A percentile compares a stretch with the other conserved stretches of the same genome.
phyloP scores from a whole-genome alignment of 2,797 vertebrate genomes.

The Ambastaia sidthimunki region DNA sequence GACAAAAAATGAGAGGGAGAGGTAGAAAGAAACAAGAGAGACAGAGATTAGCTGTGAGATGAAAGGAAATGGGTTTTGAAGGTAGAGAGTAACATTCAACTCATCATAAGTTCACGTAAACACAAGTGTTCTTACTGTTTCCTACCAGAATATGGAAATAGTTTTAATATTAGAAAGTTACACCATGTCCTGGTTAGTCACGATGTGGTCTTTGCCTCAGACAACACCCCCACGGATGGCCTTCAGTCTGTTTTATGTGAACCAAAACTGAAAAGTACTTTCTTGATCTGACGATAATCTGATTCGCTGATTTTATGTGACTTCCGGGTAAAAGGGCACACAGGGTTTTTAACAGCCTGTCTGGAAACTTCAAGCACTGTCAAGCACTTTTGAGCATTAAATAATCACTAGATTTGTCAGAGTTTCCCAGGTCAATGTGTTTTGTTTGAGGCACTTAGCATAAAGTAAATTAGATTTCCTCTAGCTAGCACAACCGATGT shows the following conservation, averaged over 20 bases:
- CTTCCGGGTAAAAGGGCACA: not conserved
- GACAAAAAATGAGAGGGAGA: not conserved
- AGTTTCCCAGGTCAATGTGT: not conserved
- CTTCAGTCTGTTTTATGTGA: too few relatives aligned
- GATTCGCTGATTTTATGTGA: not conserved
- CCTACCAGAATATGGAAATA: not conserved
- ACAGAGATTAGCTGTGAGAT: not conserved
- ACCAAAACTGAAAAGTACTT: too few relatives aligned
- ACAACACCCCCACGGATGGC: too few relatives aligned
- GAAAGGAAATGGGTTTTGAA: slow-evolving; percentile 30
- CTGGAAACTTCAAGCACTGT: too few relatives aligned
- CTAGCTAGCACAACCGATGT: not conserved
- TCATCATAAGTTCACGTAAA: slow-evolving; percentile 27
- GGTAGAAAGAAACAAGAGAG: not conserved
- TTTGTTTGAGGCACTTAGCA: not conserved
- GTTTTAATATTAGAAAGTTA: not conserved
- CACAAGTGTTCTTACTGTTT: not conserved
- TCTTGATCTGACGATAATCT: not conserved
- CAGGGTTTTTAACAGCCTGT: not conserved
- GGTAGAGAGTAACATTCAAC: slow-evolving; percentile 37
- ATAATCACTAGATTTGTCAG: not conserved
- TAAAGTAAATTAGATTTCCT: not conserved
- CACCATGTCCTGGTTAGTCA: not conserved
- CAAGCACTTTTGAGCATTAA: not conserved
- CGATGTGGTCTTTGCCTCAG: not conserved